Base-by-base conservation (phyloP, 2,888 invertebrate species). In the Pheosia gnoma region DNA sequence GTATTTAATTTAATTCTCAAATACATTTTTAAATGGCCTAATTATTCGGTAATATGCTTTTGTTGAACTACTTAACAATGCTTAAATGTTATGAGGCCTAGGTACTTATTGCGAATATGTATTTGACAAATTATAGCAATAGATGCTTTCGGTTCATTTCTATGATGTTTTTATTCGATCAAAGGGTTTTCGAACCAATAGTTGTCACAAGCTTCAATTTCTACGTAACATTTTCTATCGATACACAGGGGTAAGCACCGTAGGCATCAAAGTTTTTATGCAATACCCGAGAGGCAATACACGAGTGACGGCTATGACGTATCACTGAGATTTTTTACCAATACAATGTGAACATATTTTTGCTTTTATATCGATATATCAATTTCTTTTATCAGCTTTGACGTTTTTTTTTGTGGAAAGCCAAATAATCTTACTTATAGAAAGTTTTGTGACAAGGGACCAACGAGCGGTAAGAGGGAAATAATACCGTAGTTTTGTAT, bases 321-420 rank as follows among this genome's bases (percentile, higher is more conserved):
- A 93, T 93, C 87, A 84, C 86, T 84, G 80, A 85, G 84, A 87
- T 89, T 91, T 92, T 89, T 92, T 90, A 88, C 83, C 85, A 88
- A 87, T 83, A 88, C 80, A 80, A 78, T 78, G 80, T 66, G 85
- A 90, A 93, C 93, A 93, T 91, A 92, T 90, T 91, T 93, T 93
- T 93, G 92, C 93, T 93, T 91, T 93, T 93, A 93, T 88, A 82
- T 89, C 91, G 87, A 92, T 91, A 85, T 85, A 91, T 93, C 93
- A 93, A 91, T 89, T 89, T 89, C 87, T 85, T 87, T 90, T 89
- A 85, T 87, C 77, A 78, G 75, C 75, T 76, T 85, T 77, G 88
- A 88, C 88, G 77, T 81, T 80, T 84, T 83, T 77, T 67, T 55
- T 53, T 55, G 39, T 59, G 54, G 41, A 66, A 62, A 70, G 75